Base-by-base conservation (phyloP, 1,140 invertebrate species). In the Danaus melanippus region DNA sequence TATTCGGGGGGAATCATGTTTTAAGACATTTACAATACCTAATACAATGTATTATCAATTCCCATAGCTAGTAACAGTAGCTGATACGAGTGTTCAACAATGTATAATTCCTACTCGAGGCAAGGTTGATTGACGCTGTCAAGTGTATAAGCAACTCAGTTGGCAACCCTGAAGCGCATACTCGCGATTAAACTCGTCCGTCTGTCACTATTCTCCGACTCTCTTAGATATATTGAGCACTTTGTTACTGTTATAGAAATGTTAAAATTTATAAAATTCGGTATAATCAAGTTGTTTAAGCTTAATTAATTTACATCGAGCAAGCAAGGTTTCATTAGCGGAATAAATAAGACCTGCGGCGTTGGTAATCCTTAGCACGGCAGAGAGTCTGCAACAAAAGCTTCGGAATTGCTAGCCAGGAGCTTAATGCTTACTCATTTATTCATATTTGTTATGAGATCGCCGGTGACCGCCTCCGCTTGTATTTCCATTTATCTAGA, bases 401-500 rank as follows among this genome's bases (percentile, higher is more conserved):
- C 75, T 61, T 59, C 66, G 64, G 71, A 62, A 63, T 62, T 64
- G 69, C 56, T 65, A 57, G 66, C 68, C 56, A 65, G 66, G 64
- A 67, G 47, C 72, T 75, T 74, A 80, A 79, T 82, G 75, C 74
- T 74, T 61, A 71, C 71, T 79, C 73, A 83, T 84, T 84, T 84
- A 86, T 84, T 84, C 79, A 83, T 74, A 74, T 79, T 70, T 72
- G 74, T 79, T 81, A 81, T 76, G 74, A 81, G 74, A 83, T 83
- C 79, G 74, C 74, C 74, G 74, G 76, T 73, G 65, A 69, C 67
- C 68, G 61, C 61, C 54, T 48, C 57, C 54, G 39, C 64, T 67
- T 58, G 54, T 58, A 63, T 62, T 58, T 56, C 56, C 39, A 62
- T 68, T 67, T 72, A 69, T 70, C 66, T 69, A 58, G 60, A 58